Conservation (phyloP, 2,888 invertebrate genomes). For the Ashinkailepas kermadecensis region DNA sequence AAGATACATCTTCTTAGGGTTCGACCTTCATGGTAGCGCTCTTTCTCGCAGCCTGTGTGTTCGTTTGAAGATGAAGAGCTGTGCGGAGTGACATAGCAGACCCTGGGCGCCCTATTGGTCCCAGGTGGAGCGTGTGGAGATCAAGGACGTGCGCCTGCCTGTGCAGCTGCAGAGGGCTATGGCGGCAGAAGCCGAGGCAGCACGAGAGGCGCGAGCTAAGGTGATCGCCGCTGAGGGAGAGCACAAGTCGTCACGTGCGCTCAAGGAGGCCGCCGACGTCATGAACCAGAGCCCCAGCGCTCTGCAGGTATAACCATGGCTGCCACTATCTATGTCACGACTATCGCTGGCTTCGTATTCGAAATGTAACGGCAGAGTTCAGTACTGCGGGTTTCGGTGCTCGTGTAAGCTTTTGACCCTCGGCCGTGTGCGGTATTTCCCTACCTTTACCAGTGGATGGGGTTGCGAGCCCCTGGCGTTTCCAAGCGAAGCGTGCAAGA, state of each 20-base stretch:
- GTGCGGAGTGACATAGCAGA: background rate
- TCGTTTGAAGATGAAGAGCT: too few relatives aligned
- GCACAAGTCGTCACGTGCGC: constrained; percentile 84
- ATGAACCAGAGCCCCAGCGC: constrained; percentile 92
- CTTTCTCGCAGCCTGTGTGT: too few relatives aligned
- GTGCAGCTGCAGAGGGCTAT: constrained; percentile 87
- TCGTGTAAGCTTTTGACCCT: too few relatives aligned
- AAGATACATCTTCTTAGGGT: too few relatives aligned
- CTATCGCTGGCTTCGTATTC: too few relatives aligned
- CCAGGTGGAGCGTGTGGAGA: background rate
- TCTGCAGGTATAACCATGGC: constrained; percentile 31
- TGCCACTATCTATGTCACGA: background rate
- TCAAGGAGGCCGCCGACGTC: constrained; percentile 92
- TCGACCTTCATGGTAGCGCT: too few relatives aligned
- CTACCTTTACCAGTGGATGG: too few relatives aligned
- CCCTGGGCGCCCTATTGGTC: background rate
- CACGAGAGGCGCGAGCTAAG: constrained; percentile 85
- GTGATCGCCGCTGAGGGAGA: constrained; percentile 75
- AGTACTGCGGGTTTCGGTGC: too few relatives aligned
- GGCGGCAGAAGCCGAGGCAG: constrained; percentile 93
- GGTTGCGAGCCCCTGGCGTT: too few relatives aligned
- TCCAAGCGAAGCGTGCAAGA: too few relatives aligned
- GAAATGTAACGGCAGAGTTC: too few relatives aligned
- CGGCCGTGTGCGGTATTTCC: too few relatives aligned
- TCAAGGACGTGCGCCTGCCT: constrained; percentile 82